Evolutionary conservation across 1,140 invertebrate species (phyloP).

Genomic region (Trypoxylus dichotomus): DNA sequence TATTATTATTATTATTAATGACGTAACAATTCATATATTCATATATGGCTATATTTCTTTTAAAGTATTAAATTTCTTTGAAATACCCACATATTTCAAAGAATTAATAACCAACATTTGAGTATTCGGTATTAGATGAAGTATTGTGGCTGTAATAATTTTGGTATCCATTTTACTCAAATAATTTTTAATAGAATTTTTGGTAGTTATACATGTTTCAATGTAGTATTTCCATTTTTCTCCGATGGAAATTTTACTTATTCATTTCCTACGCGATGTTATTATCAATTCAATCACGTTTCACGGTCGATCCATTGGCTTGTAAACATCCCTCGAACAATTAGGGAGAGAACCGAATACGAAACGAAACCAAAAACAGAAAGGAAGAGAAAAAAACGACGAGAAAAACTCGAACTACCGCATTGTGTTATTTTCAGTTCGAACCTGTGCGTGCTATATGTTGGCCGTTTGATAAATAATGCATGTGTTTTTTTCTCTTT

Average conservation of each 20-base stretch:
- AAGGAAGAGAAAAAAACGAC: background rate
- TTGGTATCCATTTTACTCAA: no score
- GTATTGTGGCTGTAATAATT: no score
- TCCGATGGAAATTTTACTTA: background rate
- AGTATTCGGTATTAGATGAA: no score
- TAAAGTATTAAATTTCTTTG: no score
- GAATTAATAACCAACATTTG: no score
- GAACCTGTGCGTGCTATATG: constrained; percentile 36
- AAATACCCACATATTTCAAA: no score
- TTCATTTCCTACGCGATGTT: background rate
- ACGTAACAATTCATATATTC: no score
- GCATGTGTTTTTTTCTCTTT: constrained; percentile 40
- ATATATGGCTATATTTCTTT: no score
- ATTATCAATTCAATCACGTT: constrained; percentile 18
- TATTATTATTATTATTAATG: no score
- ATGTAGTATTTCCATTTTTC: background rate
- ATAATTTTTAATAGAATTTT: no score
- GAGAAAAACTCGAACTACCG: constrained; percentile 16
- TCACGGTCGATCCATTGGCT: constrained; percentile 8
- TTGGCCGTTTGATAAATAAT: constrained; percentile 37
- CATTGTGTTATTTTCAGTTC: background rate
- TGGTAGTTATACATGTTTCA: no score
- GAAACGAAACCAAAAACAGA: constrained; percentile 9
- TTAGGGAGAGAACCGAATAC: constrained; percentile 18
- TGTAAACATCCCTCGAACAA: constrained; percentile 21